Conservation (phyloP, 2,888 invertebrate species). For the Drosophila falleni region DNA sequence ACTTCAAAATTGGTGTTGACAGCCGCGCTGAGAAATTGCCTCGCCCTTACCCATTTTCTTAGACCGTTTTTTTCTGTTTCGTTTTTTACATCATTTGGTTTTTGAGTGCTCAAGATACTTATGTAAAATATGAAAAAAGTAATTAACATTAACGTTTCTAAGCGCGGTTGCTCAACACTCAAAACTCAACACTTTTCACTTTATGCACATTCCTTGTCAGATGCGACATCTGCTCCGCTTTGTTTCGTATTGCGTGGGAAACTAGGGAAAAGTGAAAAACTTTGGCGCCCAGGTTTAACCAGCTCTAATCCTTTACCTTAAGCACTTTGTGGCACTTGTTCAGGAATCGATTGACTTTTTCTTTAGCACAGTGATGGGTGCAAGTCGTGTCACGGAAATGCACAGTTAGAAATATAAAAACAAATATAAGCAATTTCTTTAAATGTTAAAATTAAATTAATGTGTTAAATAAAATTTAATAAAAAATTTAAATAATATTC, state of each 20-base stretch:
- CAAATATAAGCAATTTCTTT: too few species aligned
- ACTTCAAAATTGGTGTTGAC: conserved; percentile 84
- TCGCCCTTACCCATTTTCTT: conserved; percentile 26
- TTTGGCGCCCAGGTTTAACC: conserved; percentile 51
- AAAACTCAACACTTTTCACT: conserved; percentile 33
- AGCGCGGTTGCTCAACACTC: conserved; percentile 59
- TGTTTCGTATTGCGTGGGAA: conserved; percentile 60
- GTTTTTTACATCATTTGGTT: conserved; percentile 21
- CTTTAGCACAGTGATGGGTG: neutral
- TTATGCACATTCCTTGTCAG: conserved; percentile 34
- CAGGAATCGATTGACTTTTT: conserved; percentile 9
- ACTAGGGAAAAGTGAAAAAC: conserved; percentile 73
- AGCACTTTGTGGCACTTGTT: conserved; percentile 34
- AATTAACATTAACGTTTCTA: conserved; percentile 63
- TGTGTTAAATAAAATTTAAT: too few species aligned
- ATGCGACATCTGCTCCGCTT: conserved; percentile 35
- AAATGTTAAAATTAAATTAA: too few species aligned
- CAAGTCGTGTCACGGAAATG: neutral
- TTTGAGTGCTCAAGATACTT: conserved; percentile 52
- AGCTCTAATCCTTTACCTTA: conserved; percentile 61
- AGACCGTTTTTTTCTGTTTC: neutral
- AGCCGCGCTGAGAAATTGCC: conserved; percentile 82
- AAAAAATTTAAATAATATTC: too few species aligned
- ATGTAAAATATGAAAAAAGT: conserved; percentile 65
- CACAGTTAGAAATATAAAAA: too few species aligned